These are phyloP conservation scores for Clitarchus hookeri DNA, from an alignment of 2,888 invertebrate genomes.

Conservation along the genomic window DNA sequence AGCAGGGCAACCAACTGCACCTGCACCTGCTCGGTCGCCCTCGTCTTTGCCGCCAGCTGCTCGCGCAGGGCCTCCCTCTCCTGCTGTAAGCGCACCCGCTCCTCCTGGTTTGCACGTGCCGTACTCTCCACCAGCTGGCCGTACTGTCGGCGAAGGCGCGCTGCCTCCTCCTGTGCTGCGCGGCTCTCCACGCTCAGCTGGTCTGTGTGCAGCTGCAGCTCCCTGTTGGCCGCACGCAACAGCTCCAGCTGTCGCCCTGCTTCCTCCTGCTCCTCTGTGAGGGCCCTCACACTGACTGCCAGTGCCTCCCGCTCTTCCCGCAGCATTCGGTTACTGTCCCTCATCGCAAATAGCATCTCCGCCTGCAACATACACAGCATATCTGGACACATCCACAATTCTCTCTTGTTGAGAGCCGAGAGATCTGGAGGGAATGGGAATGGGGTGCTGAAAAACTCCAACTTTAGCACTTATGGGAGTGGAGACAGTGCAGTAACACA, in stretches of 20 bases:
- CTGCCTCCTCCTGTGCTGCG: slow-evolving; percentile 75
- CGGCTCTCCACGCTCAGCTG: slow-evolving; percentile 75
- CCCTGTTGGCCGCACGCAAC: slow-evolving; percentile 75
- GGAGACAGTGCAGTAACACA: no score
- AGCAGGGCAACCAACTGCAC: slow-evolving; percentile 69
- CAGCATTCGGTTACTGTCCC: slow-evolving; percentile 88
- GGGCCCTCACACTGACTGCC: slow-evolving; percentile 65
- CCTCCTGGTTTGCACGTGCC: slow-evolving; percentile 89
- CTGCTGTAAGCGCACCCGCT: slow-evolving; percentile 82
- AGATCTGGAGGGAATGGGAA: no score
- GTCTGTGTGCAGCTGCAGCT: slow-evolving; percentile 64
- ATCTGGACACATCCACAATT: background rate
- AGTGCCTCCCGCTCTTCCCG: slow-evolving; percentile 83
- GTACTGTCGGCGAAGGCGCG: slow-evolving; percentile 76
- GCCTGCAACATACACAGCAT: slow-evolving; percentile 47
- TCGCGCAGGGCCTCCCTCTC: slow-evolving; percentile 81
- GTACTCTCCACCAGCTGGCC: slow-evolving; percentile 87
- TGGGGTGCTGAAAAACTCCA: no score
- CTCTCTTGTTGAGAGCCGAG: background rate
- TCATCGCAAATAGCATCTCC: slow-evolving; percentile 88
- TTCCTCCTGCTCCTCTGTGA: slow-evolving; percentile 64
- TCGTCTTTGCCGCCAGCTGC: slow-evolving; percentile 76
- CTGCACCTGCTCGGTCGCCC: slow-evolving; percentile 66
- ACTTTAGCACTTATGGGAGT: no score
- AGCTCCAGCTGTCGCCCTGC: slow-evolving; percentile 76